Conservation (phyloP, 1,140 invertebrate genomes). For the Euborellia annulipes region DNA sequence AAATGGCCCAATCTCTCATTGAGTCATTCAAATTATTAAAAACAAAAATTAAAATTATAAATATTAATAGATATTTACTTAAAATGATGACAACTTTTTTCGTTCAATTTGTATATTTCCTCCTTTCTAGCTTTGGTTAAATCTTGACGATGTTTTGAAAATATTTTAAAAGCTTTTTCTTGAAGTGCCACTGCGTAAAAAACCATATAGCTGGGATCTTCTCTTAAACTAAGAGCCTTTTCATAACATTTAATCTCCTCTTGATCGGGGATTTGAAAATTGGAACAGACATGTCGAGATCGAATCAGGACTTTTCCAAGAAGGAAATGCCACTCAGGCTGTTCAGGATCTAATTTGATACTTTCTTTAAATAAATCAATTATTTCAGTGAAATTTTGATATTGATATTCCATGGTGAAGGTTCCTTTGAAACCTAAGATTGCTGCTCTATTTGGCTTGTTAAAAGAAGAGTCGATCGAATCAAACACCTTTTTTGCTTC, state of each 20-base stretch:
- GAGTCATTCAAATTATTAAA: no score
- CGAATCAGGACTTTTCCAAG: not conserved
- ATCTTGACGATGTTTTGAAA: not conserved
- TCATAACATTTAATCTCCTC: conserved; percentile 1
- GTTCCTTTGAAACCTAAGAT: no score
- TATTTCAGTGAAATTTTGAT: no score
- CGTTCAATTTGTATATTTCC: not conserved
- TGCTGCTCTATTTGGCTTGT: no score
- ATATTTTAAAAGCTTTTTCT: not conserved
- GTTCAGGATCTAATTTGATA: conserved; percentile 5
- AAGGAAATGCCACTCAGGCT: conserved; percentile 5
- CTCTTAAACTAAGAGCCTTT: conserved; percentile 1
- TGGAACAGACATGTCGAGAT: not conserved
- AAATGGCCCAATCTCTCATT: no score
- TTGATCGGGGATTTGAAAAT: not conserved
- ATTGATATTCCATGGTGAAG: no score
- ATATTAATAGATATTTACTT: conserved; percentile 5
- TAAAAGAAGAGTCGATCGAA: no score
- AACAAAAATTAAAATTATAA: no score
- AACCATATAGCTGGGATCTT: conserved; percentile 1
- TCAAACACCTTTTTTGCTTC: no score
- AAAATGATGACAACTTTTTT: not conserved
- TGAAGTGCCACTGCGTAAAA: conserved; percentile 2
- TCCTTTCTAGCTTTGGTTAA: not conserved
- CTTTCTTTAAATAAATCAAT: no score